Evolutionary conservation across 2,113 vertebrate species (phyloP).

Genomic region (Delphinapterus leucas): DNA sequence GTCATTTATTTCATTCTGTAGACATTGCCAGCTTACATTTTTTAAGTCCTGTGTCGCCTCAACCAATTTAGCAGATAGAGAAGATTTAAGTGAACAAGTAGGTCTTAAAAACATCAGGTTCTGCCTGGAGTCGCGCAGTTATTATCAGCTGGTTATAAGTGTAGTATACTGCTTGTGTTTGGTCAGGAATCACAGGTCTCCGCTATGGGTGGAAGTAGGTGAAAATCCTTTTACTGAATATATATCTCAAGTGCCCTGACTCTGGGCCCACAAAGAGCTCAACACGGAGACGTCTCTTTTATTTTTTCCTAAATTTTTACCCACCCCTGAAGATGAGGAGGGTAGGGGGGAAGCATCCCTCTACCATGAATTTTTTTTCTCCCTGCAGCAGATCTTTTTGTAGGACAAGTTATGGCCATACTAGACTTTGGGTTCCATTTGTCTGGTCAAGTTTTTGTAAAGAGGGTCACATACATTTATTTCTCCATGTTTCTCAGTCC

Average conservation of each 20-base stretch:
- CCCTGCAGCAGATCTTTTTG: neutral
- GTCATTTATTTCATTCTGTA: neutral
- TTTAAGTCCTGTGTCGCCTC: neutral
- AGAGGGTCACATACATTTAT: neutral
- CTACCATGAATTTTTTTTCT: neutral
- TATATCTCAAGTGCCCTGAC: neutral
- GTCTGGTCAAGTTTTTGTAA: neutral
- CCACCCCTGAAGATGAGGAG: neutral
- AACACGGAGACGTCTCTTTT: accelerated
- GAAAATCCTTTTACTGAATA: neutral
- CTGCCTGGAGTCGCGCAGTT: neutral
- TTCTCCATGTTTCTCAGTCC: neutral
- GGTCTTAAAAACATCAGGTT: neutral
- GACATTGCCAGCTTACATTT: neutral
- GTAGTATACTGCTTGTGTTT: neutral
- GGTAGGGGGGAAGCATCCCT: too few relatives aligned
- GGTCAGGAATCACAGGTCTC: neutral
- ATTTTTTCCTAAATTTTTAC: neutral
- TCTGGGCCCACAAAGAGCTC: neutral
- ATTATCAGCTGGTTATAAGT: neutral
- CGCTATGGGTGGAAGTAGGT: neutral
- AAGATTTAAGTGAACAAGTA: neutral
- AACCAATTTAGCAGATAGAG: neutral
- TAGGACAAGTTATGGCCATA: neutral
- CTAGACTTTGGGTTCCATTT: neutral